Evolutionary conservation across 2,113 vertebrate genomes (phyloP), one percentile per base, ranked within the genome.

Genomic region (Microcebus griseorufus): DNA sequence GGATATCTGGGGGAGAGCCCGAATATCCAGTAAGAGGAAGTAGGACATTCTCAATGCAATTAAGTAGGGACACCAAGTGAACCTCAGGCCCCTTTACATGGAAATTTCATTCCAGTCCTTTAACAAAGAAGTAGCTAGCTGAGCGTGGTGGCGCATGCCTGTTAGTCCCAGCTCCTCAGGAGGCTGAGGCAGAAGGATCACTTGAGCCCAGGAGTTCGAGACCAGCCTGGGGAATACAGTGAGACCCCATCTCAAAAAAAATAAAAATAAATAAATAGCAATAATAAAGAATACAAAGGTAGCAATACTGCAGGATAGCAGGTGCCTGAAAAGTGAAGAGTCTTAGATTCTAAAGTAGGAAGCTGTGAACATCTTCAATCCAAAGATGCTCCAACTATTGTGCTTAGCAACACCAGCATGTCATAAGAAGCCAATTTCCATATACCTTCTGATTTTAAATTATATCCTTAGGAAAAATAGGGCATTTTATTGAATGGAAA

Each of bases 101-200:
- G 96, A 94, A 95, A 95, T 37, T 73, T 18, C 89, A 12, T 45
- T 60, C 80, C 76, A 83, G 88, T 70, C 79, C 95, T 96, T 97
- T 76, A 88, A 94, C 89, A 69, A 73, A 97, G 98, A 98, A 98
- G 98, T 97, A 97, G 98, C 98, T 97, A 97, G 98, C 98, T 2
- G 27, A 27, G 42, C 4, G 16, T 27, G 16, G 27, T 48, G 73
- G 73, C 29, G 4, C 27, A 32, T 9, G 45, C 27, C 73, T 48
- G 42, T 76, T 76, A 76, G 45, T 76, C 73, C 27, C 73, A 76
- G 42, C 14, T 48, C 29, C 42, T 32, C 1, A 4, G 27, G 42
- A 48, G 42, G 27, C 42, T 48, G 73, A 76, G 45, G 27, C 42
- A 32, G 73, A 76, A 76, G 42, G 73, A 76, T 76, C 73, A 48